Percentiles rank a stretch among this genome's conserved stretches.
These are phyloP conservation scores for Caenorhabditis brenneri DNA, from an alignment of 1,140 invertebrate species.

Conservation along the genomic window DNA sequence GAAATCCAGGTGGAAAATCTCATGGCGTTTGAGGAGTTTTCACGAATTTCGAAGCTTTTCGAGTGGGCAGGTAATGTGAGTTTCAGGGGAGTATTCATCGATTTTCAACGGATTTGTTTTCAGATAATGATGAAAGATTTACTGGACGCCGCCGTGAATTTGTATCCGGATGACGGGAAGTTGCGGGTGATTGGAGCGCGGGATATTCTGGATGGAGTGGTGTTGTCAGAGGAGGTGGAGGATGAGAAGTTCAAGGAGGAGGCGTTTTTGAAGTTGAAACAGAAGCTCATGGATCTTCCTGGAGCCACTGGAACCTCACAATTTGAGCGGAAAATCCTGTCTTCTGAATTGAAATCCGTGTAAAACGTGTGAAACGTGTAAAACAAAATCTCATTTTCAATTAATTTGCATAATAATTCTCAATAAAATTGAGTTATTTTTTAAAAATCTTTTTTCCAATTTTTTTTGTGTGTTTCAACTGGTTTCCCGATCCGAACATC, in stretches of 20 bases:
- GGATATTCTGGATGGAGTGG: neutral
- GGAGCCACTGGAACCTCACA: neutral
- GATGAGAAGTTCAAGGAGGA: neutral
- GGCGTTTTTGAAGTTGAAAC: constrained; percentile 11
- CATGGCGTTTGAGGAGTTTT: neutral
- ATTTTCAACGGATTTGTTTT: neutral
- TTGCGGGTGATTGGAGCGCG: neutral
- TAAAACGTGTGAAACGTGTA: no score
- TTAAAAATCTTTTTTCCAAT: no score
- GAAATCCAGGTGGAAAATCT: neutral
- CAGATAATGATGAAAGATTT: constrained; percentile 7
- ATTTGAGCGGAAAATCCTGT: no score
- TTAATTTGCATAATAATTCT: no score
- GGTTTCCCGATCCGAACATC: neutral
- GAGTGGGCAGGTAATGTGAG: neutral
- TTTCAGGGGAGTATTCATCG: no score
- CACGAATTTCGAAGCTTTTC: neutral
- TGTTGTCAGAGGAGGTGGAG: neutral
- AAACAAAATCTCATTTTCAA: no score
- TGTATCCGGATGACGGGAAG: constrained; percentile 10
- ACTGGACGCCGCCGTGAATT: neutral
- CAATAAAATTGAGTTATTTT: no score
- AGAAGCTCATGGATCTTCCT: neutral
- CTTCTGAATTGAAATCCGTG: no score
- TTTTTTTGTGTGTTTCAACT: neutral